These are phyloP conservation scores for Meteorus cinctellus DNA, from an alignment of 2,888 invertebrate species.

Conservation along the genomic window DNA sequence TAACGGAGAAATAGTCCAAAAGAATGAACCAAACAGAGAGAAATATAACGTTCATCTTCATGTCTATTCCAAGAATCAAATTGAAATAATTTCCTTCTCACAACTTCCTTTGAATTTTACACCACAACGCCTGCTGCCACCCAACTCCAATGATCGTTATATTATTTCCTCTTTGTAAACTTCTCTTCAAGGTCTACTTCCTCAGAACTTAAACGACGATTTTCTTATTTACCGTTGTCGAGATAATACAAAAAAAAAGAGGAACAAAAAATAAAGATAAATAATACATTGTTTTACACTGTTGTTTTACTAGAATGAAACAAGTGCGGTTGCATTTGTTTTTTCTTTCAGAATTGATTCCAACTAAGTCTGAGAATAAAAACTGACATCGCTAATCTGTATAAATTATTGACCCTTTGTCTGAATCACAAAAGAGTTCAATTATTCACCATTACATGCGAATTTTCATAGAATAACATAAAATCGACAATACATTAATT, in stretches of 20 bases:
- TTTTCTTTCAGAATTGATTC: constrained; percentile 24
- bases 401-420: background rate
- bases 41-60: constrained; percentile 22
- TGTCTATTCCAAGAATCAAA: constrained; percentile 27
- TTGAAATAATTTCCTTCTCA: constrained; percentile 32
- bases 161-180: constrained; percentile 19
- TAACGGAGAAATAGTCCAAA: constrained; percentile 25
- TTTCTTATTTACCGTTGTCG: constrained; percentile 46
- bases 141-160: background rate
- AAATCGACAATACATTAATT: too few relatives aligned
- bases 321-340: too few relatives aligned
- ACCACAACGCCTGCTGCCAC: constrained; percentile 18
- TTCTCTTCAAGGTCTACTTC: constrained; percentile 44
- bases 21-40: background rate
- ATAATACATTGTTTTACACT: background rate
- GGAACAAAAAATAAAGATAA: background rate
- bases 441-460: too few relatives aligned
- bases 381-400: background rate
- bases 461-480: too few relatives aligned
- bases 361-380: constrained; percentile 13
- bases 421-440: too few relatives aligned
- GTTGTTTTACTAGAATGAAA: too few relatives aligned
- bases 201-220: constrained; percentile 44
- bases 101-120: constrained; percentile 35
- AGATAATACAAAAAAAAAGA: background rate